These are phyloP conservation scores for Phaedon cochleariae DNA, from an alignment of 2,888 invertebrate species.

Conservation along the genomic window DNA sequence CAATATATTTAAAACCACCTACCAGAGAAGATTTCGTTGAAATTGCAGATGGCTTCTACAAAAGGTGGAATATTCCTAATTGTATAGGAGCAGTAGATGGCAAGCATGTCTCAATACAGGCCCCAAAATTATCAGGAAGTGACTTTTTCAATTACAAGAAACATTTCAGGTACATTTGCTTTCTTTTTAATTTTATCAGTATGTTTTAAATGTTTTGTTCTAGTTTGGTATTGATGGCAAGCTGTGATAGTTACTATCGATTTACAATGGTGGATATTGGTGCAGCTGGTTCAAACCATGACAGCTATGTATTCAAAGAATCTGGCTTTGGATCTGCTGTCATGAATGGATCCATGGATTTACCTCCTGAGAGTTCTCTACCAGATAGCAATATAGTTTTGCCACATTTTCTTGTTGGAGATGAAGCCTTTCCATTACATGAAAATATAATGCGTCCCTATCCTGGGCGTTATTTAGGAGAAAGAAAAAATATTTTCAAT, in stretches of 20 bases:
- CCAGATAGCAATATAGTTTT: too few species aligned
- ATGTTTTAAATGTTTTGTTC: not conserved
- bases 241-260: constrained; percentile 23
- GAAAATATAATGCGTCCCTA: constrained; percentile 12
- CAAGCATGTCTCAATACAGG: constrained; percentile 9
- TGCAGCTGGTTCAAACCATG: constrained; percentile 17
- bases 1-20: not conserved
- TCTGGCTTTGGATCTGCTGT: not conserved
- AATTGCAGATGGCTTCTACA: constrained; percentile 7
- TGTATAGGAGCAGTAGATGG: constrained; percentile 16
- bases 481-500: too few species aligned
- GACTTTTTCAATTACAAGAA: constrained; percentile 16
- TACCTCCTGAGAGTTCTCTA: too few species aligned
- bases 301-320: constrained; percentile 20
- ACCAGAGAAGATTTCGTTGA: not conserved
- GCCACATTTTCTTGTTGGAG: too few species aligned
- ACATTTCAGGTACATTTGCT: not conserved
- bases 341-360: too few species aligned
- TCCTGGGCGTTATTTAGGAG: too few species aligned
- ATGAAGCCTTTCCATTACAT: constrained; percentile 7
- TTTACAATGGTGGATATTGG: constrained; percentile 24
- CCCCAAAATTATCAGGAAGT: constrained; percentile 7
- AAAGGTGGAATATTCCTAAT: constrained; percentile 14
- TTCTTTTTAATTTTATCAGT: not conserved
- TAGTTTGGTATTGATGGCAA: constrained; percentile 15